Percentiles rank a stretch among this genome's conserved stretches.
Conservation (phyloP, 2,113 vertebrate genomes). For the Pomatostomus ruficeps region DNA sequence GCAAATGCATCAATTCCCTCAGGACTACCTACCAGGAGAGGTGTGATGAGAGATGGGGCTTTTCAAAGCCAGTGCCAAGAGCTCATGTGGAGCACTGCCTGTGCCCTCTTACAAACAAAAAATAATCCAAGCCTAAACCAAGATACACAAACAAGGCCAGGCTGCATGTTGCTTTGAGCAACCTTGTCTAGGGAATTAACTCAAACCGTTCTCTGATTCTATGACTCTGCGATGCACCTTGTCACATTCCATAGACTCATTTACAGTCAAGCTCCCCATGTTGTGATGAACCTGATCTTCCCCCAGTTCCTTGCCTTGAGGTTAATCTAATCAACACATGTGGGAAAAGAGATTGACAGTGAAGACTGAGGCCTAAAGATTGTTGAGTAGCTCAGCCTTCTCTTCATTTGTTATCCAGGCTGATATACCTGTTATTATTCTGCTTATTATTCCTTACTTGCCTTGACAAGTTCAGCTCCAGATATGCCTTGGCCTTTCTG, state of each 20-base stretch:
- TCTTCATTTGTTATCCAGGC: neutral
- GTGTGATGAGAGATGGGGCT: neutral
- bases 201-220: neutral
- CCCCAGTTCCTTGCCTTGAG: neutral
- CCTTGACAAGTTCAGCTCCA: neutral
- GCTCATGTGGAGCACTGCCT: neutral
- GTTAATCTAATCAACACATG: neutral
- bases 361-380: neutral
- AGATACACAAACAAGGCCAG: neutral
- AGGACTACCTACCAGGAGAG: neutral
- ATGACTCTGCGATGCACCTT: accelerated
- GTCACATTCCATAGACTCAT: accelerated
- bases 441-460: neutral
- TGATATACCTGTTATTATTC: neutral
- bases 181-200: neutral
- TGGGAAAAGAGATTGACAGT: neutral
- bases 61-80: neutral
- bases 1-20: neutral
- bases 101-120: neutral
- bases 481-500: neutral
- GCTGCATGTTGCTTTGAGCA: neutral
- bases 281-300: neutral
- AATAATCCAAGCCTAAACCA: neutral
- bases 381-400: neutral
- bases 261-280: neutral